Evolutionary conservation across 2,888 invertebrate species (phyloP).

Genomic region (Lithophane leautieri): DNA sequence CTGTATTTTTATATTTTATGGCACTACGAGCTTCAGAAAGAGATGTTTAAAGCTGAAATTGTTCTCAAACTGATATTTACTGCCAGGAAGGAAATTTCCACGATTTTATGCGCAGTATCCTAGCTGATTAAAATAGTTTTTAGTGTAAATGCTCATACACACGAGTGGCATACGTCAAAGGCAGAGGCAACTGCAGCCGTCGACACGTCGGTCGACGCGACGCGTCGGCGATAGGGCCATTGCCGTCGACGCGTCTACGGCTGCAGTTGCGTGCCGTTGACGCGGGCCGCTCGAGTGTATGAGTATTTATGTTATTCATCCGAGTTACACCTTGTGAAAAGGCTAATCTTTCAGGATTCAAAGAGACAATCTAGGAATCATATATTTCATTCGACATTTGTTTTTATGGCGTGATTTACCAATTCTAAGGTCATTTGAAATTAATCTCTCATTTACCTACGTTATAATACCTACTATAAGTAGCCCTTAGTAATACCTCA

Average conservation of each 20-base stretch:
- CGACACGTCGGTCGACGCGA: no score
- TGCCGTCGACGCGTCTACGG: no score
- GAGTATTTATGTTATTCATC: no score
- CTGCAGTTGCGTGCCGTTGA: no score
- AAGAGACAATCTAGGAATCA: background rate
- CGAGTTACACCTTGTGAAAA: background rate
- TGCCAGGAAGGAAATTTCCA: background rate
- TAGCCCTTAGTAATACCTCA: background rate
- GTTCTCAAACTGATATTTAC: background rate
- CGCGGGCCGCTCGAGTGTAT: no score
- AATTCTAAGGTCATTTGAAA: background rate
- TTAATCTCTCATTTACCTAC: background rate
- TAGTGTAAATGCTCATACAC: background rate
- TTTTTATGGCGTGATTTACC: background rate
- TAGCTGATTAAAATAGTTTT: background rate
- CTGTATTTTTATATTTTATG: no score
- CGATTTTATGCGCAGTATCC: background rate
- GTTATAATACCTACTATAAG: background rate
- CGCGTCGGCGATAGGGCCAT: no score
- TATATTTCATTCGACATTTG: background rate
- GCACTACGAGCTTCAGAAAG: background rate
- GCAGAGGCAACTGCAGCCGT: no score
- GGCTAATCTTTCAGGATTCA: background rate
- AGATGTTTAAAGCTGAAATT: background rate
- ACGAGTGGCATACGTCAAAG: no score